phyloP scores from a whole-genome alignment of 2,888 invertebrate species.

The Polymixis flavicincta region DNA sequence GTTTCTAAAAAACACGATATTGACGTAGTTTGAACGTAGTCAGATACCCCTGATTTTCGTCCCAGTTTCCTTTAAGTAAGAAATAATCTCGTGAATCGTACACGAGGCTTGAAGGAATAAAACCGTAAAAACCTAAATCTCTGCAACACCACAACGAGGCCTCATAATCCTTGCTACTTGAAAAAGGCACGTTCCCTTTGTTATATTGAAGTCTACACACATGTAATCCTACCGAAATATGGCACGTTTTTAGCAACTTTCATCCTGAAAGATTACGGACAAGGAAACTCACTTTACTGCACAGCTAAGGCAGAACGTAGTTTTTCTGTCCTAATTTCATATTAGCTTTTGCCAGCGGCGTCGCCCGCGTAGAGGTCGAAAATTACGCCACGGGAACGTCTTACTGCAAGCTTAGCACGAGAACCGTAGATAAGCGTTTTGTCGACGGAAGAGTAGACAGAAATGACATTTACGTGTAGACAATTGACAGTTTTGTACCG shows the following conservation, averaged over 20 bases:
- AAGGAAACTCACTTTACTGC: conserved; percentile 64
- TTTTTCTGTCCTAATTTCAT: conserved; percentile 18
- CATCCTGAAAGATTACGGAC: conserved; percentile 59
- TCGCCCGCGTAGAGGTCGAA: no score
- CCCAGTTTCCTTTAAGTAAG: conserved; percentile 7
- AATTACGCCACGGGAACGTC: not conserved
- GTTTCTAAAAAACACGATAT: no score
- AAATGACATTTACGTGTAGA: no score
- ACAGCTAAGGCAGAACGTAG: conserved; percentile 6
- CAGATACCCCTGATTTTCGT: not conserved
- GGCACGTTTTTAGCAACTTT: conserved; percentile 40
- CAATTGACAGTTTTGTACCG: no score
- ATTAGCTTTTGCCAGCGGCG: not conserved
- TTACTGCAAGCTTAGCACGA: no score
- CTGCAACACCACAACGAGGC: not conserved
- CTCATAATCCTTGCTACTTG: conserved; percentile 44
- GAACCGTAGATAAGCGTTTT: no score
- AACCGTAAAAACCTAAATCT: conserved; percentile 21
- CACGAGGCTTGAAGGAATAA: conserved; percentile 2
- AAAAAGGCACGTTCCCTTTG: conserved; percentile 55
- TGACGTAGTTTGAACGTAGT: no score
- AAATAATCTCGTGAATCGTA: conserved; percentile 33
- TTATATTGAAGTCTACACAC: conserved; percentile 41
- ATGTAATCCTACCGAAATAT: conserved; percentile 59
- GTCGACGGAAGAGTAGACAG: no score